Conservation (phyloP, 2,888 invertebrate genomes). For the Heterodera filipjevi region DNA sequence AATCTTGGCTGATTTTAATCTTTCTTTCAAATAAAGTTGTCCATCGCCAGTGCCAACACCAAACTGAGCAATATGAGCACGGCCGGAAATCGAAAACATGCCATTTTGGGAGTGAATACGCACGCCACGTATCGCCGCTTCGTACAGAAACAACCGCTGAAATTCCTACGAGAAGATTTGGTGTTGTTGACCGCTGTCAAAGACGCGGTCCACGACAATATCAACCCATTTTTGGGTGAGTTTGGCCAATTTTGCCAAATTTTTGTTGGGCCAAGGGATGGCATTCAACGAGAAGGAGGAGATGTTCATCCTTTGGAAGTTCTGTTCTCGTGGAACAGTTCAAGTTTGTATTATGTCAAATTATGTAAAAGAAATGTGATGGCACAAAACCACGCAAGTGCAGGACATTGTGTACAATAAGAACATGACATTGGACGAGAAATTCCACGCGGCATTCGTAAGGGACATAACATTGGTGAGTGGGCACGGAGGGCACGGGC, state of each 20-base stretch:
- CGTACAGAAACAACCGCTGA: constrained; percentile 44
- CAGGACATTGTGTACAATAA: constrained; percentile 51
- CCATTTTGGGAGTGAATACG: constrained; percentile 56
- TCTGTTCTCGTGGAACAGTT: constrained; percentile 55
- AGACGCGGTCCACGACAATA: constrained; percentile 90
- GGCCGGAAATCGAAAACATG: constrained; percentile 49
- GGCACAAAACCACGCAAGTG: not conserved
- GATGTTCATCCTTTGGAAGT: constrained; percentile 61
- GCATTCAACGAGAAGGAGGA: constrained; percentile 61
- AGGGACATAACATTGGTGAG: constrained; percentile 50
- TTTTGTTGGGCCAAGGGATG: not conserved
- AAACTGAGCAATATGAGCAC: constrained; percentile 48
- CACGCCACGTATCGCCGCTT: constrained; percentile 49
- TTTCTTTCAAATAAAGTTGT: constrained; percentile 40
- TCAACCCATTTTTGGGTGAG: constrained; percentile 90
- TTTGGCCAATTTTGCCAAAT: not conserved
- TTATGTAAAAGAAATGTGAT: not conserved
- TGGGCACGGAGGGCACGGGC: not conserved
- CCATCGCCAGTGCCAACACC: constrained; percentile 49
- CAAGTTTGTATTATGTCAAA: constrained; percentile 24
- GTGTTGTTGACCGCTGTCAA: constrained; percentile 66
- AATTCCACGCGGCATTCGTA: constrained; percentile 52
- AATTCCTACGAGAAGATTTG: constrained; percentile 45
- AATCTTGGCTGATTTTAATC: no score
- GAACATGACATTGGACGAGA: constrained; percentile 46